phyloP scores from a whole-genome alignment of 2,113 vertebrate species.

The Cromileptes altivelis region DNA sequence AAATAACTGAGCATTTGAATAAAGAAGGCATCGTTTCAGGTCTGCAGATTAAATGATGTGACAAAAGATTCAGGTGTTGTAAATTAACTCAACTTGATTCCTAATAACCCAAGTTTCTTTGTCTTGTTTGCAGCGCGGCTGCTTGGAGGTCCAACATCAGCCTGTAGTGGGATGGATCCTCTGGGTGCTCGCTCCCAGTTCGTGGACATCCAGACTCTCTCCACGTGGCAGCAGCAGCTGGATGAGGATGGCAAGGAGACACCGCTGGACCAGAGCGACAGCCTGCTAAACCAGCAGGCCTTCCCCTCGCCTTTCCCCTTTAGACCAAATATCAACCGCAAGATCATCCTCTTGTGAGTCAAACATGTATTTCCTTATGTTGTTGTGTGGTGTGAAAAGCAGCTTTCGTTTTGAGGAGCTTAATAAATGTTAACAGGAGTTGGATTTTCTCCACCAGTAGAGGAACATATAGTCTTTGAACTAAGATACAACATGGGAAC shows the following conservation, averaged over 20 bases:
- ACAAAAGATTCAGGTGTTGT: no score
- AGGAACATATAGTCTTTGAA: not conserved
- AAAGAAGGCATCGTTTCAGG: no score
- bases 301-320: constrained; percentile 92
- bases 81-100: no score
- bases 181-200: constrained; percentile 96
- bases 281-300: constrained; percentile 67
- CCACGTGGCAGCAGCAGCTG: constrained; percentile 87
- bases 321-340: constrained; percentile 91
- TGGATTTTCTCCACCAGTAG: not conserved
- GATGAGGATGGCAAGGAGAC: constrained; percentile 51
- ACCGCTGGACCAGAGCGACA: constrained; percentile 39
- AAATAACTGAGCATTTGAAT: no score
- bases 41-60: no score
- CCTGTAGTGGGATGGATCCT: constrained; percentile 90
- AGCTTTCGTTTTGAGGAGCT: not conserved
- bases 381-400: not conserved
- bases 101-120: not conserved
- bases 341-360: constrained; percentile 94
- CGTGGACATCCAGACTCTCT: constrained; percentile 90
- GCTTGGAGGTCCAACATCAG: constrained; percentile 8
- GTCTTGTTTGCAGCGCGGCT: constrained; percentile 1
- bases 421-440: not conserved
- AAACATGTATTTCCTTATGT: not conserved
- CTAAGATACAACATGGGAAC: no score